phyloP scores from a whole-genome alignment of 2,888 invertebrate species.

The Hydrotaea diabolus region DNA sequence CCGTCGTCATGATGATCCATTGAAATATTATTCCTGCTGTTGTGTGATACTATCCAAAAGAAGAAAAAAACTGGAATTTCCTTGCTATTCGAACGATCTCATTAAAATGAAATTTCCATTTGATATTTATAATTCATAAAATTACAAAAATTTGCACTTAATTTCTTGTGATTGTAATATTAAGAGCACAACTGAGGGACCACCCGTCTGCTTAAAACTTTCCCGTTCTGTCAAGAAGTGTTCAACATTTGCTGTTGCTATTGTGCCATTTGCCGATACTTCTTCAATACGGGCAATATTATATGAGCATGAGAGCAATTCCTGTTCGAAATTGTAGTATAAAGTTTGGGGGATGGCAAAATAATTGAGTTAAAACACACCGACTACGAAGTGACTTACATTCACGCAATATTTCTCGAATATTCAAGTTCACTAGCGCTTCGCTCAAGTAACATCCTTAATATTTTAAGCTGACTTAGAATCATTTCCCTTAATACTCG shows the following conservation, averaged over 20 bases:
- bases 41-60: background rate
- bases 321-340: background rate
- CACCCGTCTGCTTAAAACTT: constrained; percentile 24
- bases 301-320: background rate
- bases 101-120: constrained; percentile 59
- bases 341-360: constrained; percentile 12
- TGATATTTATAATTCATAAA: constrained; percentile 48
- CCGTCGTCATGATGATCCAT: background rate
- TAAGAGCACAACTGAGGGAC: background rate
- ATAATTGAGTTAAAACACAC: too few relatives aligned
- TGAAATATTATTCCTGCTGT: background rate
- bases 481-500: too few relatives aligned
- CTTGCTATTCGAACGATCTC: constrained; percentile 33
- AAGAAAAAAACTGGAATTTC: constrained; percentile 4
- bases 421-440: too few relatives aligned
- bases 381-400: too few relatives aligned
- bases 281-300: constrained; percentile 45
- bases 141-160: constrained; percentile 56
- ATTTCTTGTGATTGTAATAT: constrained; percentile 51
- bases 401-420: too few relatives aligned
- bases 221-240: constrained; percentile 48
- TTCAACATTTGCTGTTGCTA: constrained; percentile 23
- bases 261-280: constrained; percentile 23
- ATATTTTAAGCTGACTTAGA: too few relatives aligned
- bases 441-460: too few relatives aligned